Evolutionary conservation across 2,888 invertebrate genomes (phyloP), one percentile per base, ranked within the genome.

Genomic region (Empis livida): DNA sequence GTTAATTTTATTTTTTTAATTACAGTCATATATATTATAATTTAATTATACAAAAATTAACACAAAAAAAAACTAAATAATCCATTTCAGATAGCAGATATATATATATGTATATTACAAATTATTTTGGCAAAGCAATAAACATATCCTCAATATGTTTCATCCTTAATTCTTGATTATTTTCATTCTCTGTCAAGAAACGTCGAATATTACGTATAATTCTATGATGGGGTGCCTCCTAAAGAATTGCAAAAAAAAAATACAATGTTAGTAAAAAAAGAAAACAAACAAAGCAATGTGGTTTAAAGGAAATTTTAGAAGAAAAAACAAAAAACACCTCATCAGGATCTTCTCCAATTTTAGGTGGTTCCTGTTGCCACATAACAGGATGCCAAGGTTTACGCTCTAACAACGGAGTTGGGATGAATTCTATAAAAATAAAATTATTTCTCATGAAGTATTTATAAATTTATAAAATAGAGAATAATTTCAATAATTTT

Each of bases 331-430:
- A 47, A 51, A 53, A 53, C 54, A 57, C 55, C 63, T 65, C 61
- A 61, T 64, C 60, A 51, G 58, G 57, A 51, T 65, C 63, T 45
- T 64, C 63, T 51, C 63, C 65, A 17, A 65, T 65, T 59, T 66
- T 63, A 47, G 65, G 63, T 55, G 70, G 53, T 68, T 73, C 58
- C 68, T 72, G 65, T 68, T 71, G 64, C 78, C 78, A 76, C 77
- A 77, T 77, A 57, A 78, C 75, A 35, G 78, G 78, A 64, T 78
- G 78, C 78, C 78, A 78, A 55, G 74, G 73, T 51, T 76, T 74
- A 50, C 77, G 74, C 60, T 68, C 70, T 50, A 77, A 64, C 55
- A 71, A 67, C 50, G 77, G 73, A 56, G 70, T 69, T 57, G 73
- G 63, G 69, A 61, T 47, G 70, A 65, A 54, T 70, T 77, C 60